Percentiles rank a stretch among this genome's conserved stretches.
Evolutionary conservation across 2,113 vertebrate species (phyloP).

Genomic region (Serilophus lunatus): DNA sequence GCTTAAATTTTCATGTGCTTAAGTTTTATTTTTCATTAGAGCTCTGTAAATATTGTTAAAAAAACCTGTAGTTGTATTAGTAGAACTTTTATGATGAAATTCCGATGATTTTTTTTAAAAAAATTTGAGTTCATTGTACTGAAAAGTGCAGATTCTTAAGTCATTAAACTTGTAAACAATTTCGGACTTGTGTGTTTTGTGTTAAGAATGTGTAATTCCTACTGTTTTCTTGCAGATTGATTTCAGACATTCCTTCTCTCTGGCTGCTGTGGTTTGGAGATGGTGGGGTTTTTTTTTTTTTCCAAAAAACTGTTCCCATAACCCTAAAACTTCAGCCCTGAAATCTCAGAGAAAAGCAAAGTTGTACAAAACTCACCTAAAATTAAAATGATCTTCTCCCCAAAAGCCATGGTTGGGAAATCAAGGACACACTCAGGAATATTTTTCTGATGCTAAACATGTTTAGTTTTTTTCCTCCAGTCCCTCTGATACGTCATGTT

Average conservation of each 20-base stretch:
- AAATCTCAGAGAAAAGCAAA: no score
- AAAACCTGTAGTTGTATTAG: neutral
- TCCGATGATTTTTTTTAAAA: neutral
- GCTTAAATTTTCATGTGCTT: neutral
- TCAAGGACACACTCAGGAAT: no score
- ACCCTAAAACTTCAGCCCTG: no score
- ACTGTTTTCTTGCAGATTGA: rapidly evolving
- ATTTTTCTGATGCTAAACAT: neutral
- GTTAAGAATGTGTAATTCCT: no score
- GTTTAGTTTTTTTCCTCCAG: neutral
- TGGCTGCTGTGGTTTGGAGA: neutral
- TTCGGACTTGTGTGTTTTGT: neutral
- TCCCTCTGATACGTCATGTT: neutral
- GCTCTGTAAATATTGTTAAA: constrained; percentile 38
- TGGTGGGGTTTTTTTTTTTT: no score
- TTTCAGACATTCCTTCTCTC: neutral
- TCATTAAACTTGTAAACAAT: constrained; percentile 28
- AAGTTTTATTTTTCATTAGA: neutral
- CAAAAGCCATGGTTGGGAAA: neutral
- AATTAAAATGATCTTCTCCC: rapidly evolving
- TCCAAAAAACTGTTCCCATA: no score
- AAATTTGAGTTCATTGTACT: neutral
- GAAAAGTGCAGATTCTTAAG: neutral
- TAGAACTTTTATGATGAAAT: neutral
- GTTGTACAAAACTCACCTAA: no score